Evolutionary conservation across 2,888 invertebrate genomes (phyloP).

Genomic region (Sphinx pinastri): DNA sequence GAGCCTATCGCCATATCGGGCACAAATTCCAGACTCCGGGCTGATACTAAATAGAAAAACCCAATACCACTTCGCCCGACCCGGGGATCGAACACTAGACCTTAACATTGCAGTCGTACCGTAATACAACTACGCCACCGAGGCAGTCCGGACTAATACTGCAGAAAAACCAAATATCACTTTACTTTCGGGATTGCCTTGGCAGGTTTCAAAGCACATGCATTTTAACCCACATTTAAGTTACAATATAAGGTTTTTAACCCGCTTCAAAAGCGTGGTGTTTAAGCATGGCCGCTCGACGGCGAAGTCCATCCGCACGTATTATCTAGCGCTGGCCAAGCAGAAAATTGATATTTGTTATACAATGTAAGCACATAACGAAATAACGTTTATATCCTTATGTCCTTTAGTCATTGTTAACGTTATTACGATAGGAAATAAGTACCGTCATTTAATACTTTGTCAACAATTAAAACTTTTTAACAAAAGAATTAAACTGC

Average conservation of each 20-base stretch:
- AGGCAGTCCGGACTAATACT: too few species aligned
- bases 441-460: background rate
- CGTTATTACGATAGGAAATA: slow-evolving; percentile 6
- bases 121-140: too few species aligned
- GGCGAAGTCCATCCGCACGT: slow-evolving; percentile 30
- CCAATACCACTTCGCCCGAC: too few species aligned
- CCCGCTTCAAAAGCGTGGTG: background rate
- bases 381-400: slow-evolving; percentile 40
- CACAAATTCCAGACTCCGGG: too few species aligned
- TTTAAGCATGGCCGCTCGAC: background rate
- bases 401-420: slow-evolving; percentile 33
- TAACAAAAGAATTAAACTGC: too few species aligned
- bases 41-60: too few species aligned
- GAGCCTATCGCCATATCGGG: too few species aligned
- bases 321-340: slow-evolving; percentile 56
- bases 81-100: too few species aligned
- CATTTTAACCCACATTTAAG: background rate
- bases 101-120: too few species aligned
- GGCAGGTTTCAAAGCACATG: background rate
- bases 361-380: slow-evolving; percentile 46
- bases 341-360: slow-evolving; percentile 70
- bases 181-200: too few species aligned
- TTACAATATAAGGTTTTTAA: background rate
- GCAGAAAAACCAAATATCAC: too few species aligned
- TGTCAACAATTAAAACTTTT: too few species aligned